Evolutionary conservation across 1,140 invertebrate species (phyloP).

Genomic region (Tetranychus cinnabarinus): DNA sequence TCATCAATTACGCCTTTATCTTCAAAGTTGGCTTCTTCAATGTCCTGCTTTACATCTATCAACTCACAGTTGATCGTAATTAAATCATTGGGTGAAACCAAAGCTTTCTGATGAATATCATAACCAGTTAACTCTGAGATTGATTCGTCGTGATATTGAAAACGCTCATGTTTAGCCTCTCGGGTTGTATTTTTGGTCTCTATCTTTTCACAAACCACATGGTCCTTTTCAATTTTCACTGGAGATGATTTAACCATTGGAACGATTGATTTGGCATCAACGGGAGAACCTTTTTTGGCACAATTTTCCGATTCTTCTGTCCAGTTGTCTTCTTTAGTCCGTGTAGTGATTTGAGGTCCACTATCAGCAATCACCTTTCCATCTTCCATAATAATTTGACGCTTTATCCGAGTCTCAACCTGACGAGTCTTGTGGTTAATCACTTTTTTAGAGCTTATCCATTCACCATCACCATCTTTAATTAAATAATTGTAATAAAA

Average conservation of each 20-base stretch:
- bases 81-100: slow-evolving; percentile 11
- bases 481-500: no score
- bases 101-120: slow-evolving; percentile 12
- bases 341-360: slow-evolving; percentile 63
- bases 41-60: not conserved
- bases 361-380: slow-evolving; percentile 64
- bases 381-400: slow-evolving; percentile 63
- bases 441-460: not conserved
- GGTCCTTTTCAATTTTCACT: not conserved
- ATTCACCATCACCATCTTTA: not conserved
- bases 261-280: not conserved
- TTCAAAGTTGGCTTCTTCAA: not conserved
- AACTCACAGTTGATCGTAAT: slow-evolving; percentile 1
- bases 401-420: slow-evolving; percentile 62
- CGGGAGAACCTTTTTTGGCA: not conserved
- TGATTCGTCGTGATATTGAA: slow-evolving; percentile 16
- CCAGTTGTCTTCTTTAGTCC: slow-evolving; percentile 62
- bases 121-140: slow-evolving; percentile 12
- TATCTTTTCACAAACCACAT: slow-evolving; percentile 13
- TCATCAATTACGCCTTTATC: not conserved
- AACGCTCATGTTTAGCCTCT: slow-evolving; percentile 15
- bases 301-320: slow-evolving; percentile 32
- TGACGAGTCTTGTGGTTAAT: slow-evolving; percentile 22
- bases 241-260: not conserved
- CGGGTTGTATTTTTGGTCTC: slow-evolving; percentile 13